Conservation (phyloP, 2,797 vertebrate species). For the Labeo calbasu region DNA sequence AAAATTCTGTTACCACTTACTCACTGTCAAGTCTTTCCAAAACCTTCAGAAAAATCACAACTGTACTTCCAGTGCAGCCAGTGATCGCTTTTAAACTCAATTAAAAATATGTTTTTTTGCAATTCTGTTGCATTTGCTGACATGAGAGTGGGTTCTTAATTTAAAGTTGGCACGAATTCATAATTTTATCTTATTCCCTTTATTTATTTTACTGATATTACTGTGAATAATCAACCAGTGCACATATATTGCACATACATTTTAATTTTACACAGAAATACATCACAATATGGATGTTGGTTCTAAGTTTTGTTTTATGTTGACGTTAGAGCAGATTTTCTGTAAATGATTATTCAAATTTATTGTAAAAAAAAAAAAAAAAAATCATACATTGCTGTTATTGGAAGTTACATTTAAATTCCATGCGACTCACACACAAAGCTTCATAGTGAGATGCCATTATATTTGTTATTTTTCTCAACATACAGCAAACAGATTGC, state of each 20-base stretch:
- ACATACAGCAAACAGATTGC: not conserved
- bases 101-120: not conserved
- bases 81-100: not conserved
- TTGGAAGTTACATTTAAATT: not conserved
- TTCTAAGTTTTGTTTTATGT: too few relatives aligned
- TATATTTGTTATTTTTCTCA: not conserved
- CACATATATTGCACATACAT: not conserved
- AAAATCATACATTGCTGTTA: not conserved
- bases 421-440: not conserved
- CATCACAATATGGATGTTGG: not conserved
- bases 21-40: not conserved
- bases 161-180: not conserved
- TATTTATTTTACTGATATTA: not conserved
- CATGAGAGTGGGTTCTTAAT: not conserved
- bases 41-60: not conserved
- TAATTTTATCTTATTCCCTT: not conserved
- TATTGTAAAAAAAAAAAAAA: not conserved
- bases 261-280: not conserved
- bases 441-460: not conserved
- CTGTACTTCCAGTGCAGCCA: not conserved
- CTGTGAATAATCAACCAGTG: not conserved
- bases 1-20: too few relatives aligned
- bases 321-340: not conserved
- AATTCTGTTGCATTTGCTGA: not conserved
- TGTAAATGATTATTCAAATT: not conserved